phyloP scores from a whole-genome alignment of 1,140 invertebrate species.

The Onthophagus taurus region DNA sequence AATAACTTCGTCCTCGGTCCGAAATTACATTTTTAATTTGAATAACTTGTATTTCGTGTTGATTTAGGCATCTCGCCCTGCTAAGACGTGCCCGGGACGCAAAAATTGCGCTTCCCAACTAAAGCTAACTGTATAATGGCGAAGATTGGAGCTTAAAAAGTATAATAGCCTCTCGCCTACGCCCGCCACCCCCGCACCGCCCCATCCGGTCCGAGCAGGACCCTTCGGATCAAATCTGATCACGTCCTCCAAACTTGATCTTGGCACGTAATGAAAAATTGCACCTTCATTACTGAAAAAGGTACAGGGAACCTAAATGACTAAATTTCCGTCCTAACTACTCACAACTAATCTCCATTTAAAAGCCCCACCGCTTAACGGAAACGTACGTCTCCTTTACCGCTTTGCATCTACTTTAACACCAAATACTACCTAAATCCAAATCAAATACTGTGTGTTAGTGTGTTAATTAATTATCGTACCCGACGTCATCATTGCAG shows the following conservation, averaged over 20 bases:
- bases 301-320: conserved; percentile 4
- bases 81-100: conserved; percentile 50
- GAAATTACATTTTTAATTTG: conserved; percentile 60
- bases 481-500: too few relatives aligned
- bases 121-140: conserved; percentile 55
- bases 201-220: conserved; percentile 4
- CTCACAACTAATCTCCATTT: too few relatives aligned
- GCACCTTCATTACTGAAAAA: conserved; percentile 35
- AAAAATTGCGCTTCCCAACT: conserved; percentile 54
- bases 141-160: conserved; percentile 55
- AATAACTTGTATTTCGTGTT: conserved; percentile 56
- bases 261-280: conserved; percentile 50
- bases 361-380: too few relatives aligned
- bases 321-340: too few relatives aligned
- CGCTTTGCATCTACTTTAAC: too few relatives aligned
- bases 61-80: conserved; percentile 45
- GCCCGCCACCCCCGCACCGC: neutral
- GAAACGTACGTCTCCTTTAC: too few relatives aligned
- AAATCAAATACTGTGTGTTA: too few relatives aligned
- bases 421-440: too few relatives aligned
- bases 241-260: conserved; percentile 42
- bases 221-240: conserved; percentile 30
- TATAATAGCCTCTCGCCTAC: conserved; percentile 40
- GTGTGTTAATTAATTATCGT: too few relatives aligned
- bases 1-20: conserved; percentile 34